A percentile compares a stretch with the other conserved stretches of the same genome.
Conservation (phyloP, 2,888 invertebrate genomes). For the Athetis lepigone region DNA sequence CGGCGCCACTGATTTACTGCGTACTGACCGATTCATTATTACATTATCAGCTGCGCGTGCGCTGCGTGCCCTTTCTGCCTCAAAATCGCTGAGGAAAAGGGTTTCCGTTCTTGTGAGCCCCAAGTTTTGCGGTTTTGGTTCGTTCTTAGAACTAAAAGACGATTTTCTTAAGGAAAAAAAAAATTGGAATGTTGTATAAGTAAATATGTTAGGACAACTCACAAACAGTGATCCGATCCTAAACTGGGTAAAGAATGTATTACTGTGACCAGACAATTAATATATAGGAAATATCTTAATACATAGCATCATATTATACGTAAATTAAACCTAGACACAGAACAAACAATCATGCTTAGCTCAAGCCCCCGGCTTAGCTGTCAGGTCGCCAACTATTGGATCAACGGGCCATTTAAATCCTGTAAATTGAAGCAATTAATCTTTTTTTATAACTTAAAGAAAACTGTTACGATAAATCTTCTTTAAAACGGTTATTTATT, state of each 20-base stretch:
- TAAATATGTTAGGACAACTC: no score
- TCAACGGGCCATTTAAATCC: no score
- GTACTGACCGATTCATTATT: conserved; percentile 72
- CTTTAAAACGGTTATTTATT: conserved; percentile 25
- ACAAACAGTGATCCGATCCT: no score
- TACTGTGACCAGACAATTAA: no score
- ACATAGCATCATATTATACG: no score
- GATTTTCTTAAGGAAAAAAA: conserved; percentile 24
- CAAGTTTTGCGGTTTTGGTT: not conserved
- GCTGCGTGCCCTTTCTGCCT: conserved; percentile 38
- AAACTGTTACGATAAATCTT: conserved; percentile 28
- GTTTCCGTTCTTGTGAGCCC: conserved; percentile 5
- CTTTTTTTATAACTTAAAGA: conserved; percentile 7
- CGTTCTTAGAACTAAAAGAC: not conserved
- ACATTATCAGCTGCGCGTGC: conserved; percentile 68
- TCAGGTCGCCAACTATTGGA: no score
- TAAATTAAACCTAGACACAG: no score
- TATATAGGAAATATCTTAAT: no score
- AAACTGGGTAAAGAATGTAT: no score
- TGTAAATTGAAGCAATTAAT: not conserved
- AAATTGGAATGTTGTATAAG: not conserved
- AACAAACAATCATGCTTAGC: no score
- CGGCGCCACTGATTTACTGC: conserved; percentile 67
- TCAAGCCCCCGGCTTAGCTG: no score
- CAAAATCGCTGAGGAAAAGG: conserved; percentile 25